These are phyloP conservation scores for Sphecodes monilicornis DNA, from an alignment of 2,888 invertebrate species.

Conservation along the genomic window DNA sequence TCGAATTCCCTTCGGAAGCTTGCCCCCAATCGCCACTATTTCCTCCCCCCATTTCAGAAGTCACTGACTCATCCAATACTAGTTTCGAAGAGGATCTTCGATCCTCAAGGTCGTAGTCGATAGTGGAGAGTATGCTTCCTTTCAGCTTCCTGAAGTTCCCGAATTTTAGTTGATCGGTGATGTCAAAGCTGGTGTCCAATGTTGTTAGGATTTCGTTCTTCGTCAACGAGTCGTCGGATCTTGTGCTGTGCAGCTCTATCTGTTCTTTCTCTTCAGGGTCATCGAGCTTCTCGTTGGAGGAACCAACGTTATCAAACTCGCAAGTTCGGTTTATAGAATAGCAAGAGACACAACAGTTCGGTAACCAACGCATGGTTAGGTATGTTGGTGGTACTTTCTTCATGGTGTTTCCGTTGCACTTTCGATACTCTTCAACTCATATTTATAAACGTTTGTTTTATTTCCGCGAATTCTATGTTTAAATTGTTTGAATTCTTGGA, in stretches of 20 bases:
- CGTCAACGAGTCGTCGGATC: conserved; percentile 12
- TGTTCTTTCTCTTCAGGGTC: neutral
- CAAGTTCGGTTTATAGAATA: neutral
- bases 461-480: neutral
- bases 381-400: neutral
- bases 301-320: neutral
- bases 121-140: neutral
- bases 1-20: conserved; percentile 31
- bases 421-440: neutral
- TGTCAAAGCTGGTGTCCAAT: neutral
- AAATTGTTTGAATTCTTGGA: neutral
- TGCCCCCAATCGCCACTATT: neutral
- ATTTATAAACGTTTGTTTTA: neutral
- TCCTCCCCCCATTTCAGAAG: conserved; percentile 26
- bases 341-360: conserved; percentile 69
- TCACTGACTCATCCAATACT: neutral
- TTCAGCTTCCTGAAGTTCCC: neutral
- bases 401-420: neutral
- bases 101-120: neutral
- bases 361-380: conserved; percentile 54
- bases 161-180: neutral
- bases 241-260: conserved; percentile 16
- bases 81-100: neutral
- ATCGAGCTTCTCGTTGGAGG: neutral
- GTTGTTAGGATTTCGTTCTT: neutral